Conservation (phyloP, 2,113 vertebrate genomes). For the Sinocyclocheilus rhinocerous region DNA sequence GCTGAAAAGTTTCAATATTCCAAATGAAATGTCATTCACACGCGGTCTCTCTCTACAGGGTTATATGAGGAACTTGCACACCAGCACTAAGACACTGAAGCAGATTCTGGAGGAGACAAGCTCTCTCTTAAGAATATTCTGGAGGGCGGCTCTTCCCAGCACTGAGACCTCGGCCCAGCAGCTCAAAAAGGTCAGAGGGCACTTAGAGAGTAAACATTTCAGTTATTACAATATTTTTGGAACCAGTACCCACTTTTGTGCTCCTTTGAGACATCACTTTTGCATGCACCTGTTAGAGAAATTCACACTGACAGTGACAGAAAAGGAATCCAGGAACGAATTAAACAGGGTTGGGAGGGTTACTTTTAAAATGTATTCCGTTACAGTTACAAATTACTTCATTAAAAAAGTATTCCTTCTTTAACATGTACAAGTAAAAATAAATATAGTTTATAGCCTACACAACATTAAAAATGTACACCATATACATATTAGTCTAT, state of each 20-base stretch:
- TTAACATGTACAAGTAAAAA: too few species aligned
- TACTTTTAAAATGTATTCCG: too few species aligned
- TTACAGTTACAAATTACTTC: too few species aligned
- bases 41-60: slow-evolving; percentile 31
- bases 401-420: too few species aligned
- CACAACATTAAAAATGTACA: too few species aligned
- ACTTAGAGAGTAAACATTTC: background rate
- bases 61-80: slow-evolving; percentile 67
- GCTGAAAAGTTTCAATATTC: background rate
- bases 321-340: too few species aligned
- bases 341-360: too few species aligned
- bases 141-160: slow-evolving; percentile 72
- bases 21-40: background rate
- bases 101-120: slow-evolving; percentile 76
- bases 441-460: too few species aligned
- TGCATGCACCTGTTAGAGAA: background rate
- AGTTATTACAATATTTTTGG: background rate
- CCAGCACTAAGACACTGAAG: slow-evolving; percentile 71
- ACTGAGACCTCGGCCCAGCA: slow-evolving; percentile 46
- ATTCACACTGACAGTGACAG: too few species aligned
- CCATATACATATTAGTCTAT: too few species aligned
- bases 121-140: slow-evolving; percentile 82
- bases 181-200: slow-evolving; percentile 66
- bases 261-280: background rate
- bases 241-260: background rate